Percentiles rank a stretch among this genome's conserved stretches.
Conservation (phyloP, 1,140 invertebrate species). For the Eriosoma lanigerum region DNA sequence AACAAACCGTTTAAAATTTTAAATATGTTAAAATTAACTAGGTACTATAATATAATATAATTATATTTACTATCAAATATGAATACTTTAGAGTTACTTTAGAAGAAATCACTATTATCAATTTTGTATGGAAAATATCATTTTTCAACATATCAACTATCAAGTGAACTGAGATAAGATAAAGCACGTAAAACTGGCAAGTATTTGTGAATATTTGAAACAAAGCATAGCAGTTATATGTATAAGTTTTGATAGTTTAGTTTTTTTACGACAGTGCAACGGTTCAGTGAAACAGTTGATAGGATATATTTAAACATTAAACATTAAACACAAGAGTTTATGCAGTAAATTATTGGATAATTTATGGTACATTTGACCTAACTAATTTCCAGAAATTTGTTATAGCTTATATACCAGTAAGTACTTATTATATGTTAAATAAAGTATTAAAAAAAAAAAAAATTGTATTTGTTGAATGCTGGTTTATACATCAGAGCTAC, state of each 20-base stretch:
- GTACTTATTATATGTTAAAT: no score
- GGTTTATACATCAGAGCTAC: no score
- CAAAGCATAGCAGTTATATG: not conserved
- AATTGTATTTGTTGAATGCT: no score
- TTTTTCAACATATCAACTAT: not conserved
- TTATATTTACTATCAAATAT: no score
- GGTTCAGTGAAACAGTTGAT: not conserved
- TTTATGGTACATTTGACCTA: not conserved
- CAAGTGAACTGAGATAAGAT: not conserved
- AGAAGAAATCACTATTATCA: not conserved
- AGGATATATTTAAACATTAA: no score
- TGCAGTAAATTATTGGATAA: not conserved
- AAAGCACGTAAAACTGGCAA: slow-evolving; percentile 5
- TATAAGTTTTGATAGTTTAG: not conserved
- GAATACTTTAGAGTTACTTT: no score
- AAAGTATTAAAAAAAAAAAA: no score
- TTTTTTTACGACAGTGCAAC: not conserved
- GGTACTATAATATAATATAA: no score
- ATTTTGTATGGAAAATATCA: not conserved
- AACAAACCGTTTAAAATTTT: no score
- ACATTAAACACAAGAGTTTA: not conserved
- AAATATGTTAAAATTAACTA: no score
- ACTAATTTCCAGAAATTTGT: not conserved
- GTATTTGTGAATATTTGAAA: slow-evolving; percentile 11
- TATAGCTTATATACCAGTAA: not conserved